A percentile compares a stretch with the other conserved stretches of the same genome.
phyloP scores from a whole-genome alignment of 2,797 vertebrate genomes.

The Mus caroli region DNA sequence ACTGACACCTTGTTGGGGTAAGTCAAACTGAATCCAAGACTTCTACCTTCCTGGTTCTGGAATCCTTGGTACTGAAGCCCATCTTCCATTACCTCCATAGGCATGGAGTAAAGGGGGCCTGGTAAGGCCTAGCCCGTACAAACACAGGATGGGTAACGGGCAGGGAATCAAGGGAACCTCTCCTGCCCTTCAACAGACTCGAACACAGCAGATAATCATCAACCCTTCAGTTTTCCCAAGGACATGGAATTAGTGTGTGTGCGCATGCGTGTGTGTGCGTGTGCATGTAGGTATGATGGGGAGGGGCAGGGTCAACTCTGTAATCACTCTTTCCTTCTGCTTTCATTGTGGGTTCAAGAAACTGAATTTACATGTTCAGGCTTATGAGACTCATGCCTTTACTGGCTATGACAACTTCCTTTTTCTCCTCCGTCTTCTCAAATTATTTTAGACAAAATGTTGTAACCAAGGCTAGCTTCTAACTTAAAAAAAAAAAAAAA shows the following conservation, averaged over 20 bases:
- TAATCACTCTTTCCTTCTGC: not conserved
- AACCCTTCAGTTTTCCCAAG: not conserved
- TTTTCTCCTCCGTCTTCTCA: not conserved
- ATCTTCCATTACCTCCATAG: not conserved
- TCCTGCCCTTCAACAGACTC: not conserved
- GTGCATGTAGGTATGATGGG: no score
- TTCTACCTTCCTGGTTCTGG: not conserved
- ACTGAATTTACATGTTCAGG: not conserved
- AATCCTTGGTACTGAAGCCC: not conserved
- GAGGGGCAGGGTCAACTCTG: not conserved
- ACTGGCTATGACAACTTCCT: not conserved
- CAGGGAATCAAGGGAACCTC: not conserved
- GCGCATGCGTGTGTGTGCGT: no score
- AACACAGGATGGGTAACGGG: not conserved
- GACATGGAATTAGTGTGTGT: not conserved
- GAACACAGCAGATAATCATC: not conserved
- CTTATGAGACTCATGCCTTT: not conserved
- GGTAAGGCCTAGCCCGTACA: not conserved
- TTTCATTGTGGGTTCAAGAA: not conserved
- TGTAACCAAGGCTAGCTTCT: not conserved
- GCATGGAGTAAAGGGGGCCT: not conserved
- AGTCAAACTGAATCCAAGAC: constrained; percentile 22
- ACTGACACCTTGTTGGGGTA: not conserved
- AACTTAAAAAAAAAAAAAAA: not conserved
- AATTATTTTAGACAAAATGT: not conserved